Conservation (phyloP, 2,113 vertebrate genomes). For the Recurvirostra avosetta region DNA sequence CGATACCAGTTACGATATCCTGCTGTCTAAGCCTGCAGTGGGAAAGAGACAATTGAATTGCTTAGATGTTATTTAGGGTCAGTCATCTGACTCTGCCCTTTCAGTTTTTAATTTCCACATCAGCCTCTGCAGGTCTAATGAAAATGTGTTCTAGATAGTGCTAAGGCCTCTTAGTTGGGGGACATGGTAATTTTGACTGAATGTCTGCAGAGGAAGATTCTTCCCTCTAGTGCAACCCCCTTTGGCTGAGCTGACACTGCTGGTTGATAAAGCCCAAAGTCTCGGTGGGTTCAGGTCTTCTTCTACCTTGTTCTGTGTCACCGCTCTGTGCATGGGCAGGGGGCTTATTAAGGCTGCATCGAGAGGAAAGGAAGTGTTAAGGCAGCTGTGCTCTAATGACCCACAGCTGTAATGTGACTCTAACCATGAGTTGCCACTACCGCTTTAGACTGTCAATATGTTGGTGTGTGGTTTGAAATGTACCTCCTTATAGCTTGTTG, state of each 20-base stretch:
- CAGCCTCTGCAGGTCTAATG: background rate
- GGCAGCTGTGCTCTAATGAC: background rate
- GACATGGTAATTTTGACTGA: background rate
- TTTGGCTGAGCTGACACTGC: background rate
- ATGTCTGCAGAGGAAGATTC: background rate
- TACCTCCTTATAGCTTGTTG: background rate
- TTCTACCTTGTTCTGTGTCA: background rate
- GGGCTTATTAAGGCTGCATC: background rate
- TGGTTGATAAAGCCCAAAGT: background rate
- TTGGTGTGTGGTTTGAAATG: background rate
- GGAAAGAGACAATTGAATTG: conserved; percentile 46
- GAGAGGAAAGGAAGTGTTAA: background rate
- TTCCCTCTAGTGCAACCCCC: background rate
- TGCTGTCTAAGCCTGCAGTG: conserved; percentile 28
- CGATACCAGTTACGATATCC: conserved; percentile 16
- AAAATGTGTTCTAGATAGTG: background rate
- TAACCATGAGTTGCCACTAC: background rate
- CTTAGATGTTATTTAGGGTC: conserved; percentile 57
- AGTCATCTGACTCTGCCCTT: conserved; percentile 42
- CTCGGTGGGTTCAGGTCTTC: background rate
- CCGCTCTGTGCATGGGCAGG: background rate
- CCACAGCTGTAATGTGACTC: background rate
- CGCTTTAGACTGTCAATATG: background rate
- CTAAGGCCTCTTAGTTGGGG: background rate
- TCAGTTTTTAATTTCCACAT: conserved; percentile 20